Evolutionary conservation across 2,797 vertebrate species (phyloP), one percentile per base, ranked within the genome.

Genomic region (Eutrigla gurnardus): DNA sequence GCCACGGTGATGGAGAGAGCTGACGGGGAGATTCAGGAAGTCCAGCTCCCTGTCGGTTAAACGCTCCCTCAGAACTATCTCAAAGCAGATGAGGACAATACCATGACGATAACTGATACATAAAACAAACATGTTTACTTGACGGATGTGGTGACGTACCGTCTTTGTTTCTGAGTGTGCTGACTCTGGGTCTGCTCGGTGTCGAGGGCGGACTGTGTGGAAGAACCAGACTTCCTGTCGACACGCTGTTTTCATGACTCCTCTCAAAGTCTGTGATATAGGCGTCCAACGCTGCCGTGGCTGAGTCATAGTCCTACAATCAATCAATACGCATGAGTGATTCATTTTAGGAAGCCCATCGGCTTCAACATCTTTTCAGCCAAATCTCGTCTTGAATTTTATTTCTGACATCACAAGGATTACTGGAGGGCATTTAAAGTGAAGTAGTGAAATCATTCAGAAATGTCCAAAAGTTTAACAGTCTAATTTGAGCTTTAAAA

Each of bases 221-320:
- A 57, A 94, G 81, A 60, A 91, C 33, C 18, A 94, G 89, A 46
- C 74, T 86, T 55, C 94, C 94, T 40, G 91, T 81, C 1, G 46
- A 3, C 17, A 61, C 49, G 1, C 87, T 52, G 52, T 81, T 88
- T 2, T 46, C 53, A 49, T 52, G 82, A 55, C 88, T 94, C 65
- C 82, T 87, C 61, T 97, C 91, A 70, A 96, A 97, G 70, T 98
- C 97, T 47, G 94, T 64, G 25, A 98, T 98, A 83, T 98, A 98
- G 8, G 96, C 97, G 6, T 98, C 95, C 49, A 98, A 46, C 1
- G 96, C 96, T 3, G 94, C 93, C 0, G 96, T 94, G 5, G 97
- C 96, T 0, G 97, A 98, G 17, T 89, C 89, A 42, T 97, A 98
- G 15, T 86, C 61, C 80, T 93, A 80, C 25, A 70, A 66, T 17